These are phyloP conservation scores for Drosophila quadrilineata DNA, from an alignment of 1,140 invertebrate genomes.

Conservation along the genomic window DNA sequence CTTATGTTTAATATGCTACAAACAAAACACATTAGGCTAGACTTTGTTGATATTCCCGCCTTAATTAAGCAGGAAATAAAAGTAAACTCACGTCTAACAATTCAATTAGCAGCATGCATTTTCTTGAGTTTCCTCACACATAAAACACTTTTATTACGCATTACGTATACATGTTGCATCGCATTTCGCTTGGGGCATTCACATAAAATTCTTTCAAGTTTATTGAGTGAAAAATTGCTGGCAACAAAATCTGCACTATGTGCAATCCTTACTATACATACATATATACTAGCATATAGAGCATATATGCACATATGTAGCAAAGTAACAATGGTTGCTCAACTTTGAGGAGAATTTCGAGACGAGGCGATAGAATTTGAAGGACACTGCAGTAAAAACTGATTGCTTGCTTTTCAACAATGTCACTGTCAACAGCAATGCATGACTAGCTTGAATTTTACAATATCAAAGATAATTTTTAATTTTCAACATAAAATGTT, in stretches of 20 bases:
- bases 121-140: conserved; percentile 45
- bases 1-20: not conserved
- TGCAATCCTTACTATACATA: conserved; percentile 28
- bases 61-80: too few relatives aligned
- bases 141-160: conserved; percentile 61
- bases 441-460: too few relatives aligned
- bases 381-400: not conserved
- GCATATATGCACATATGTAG: conserved; percentile 1
- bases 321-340: not conserved
- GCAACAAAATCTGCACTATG: conserved; percentile 34
- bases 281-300: conserved; percentile 24
- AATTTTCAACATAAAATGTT: too few relatives aligned
- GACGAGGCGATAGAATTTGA: not conserved
- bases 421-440: not conserved
- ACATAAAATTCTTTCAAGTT: conserved; percentile 52
- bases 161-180: conserved; percentile 19
- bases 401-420: not conserved
- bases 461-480: too few relatives aligned
- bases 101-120: conserved; percentile 60
- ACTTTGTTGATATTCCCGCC: too few relatives aligned
- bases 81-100: conserved; percentile 44
- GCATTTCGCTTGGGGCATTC: conserved; percentile 16
- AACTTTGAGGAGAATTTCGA: not conserved
- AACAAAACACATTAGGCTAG: too few relatives aligned
- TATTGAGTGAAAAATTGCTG: conserved; percentile 63